These are phyloP conservation scores for Cantharis rufa DNA, from an alignment of 2,888 invertebrate species.

Conservation along the genomic window DNA sequence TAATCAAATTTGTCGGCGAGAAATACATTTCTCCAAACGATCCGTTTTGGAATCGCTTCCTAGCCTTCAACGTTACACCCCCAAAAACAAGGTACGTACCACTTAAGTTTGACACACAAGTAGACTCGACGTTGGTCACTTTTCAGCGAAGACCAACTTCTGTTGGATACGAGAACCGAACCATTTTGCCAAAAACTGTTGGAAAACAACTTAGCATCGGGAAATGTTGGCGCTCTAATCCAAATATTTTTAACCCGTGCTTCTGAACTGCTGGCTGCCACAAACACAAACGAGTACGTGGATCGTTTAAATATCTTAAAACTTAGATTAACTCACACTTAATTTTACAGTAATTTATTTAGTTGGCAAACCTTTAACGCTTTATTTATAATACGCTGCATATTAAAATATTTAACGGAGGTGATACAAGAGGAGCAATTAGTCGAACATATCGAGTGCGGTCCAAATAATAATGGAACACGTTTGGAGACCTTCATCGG, in stretches of 20 bases:
- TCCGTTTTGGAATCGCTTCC: conserved; percentile 91
- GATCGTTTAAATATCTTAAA: background rate
- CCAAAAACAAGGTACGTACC: conserved; percentile 69
- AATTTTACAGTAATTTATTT: conserved; percentile 67
- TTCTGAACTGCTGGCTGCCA: conserved; percentile 80
- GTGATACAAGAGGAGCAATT: conserved; percentile 88
- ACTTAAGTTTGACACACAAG: conserved; percentile 44
- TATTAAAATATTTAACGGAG: conserved; percentile 87
- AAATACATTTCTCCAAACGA: conserved; percentile 83
- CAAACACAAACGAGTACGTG: conserved; percentile 83
- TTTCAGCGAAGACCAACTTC: conserved; percentile 76
- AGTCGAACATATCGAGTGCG: conserved; percentile 77
- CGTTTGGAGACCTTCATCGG: conserved; percentile 75
- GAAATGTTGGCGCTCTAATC: conserved; percentile 87
- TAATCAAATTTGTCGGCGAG: conserved; percentile 77
- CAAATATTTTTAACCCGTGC: conserved; percentile 83
- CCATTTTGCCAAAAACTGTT: conserved; percentile 74
- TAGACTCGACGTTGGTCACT: conserved; percentile 30
- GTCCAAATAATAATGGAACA: conserved; percentile 46
- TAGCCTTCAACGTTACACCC: conserved; percentile 87
- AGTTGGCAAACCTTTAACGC: conserved; percentile 96
- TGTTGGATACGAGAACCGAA: conserved; percentile 80
- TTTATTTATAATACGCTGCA: conserved; percentile 83
- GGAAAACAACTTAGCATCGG: conserved; percentile 83
- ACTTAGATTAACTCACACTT: background rate